Conservation (phyloP, 1,140 invertebrate species). For the Papilio aristodemus region DNA sequence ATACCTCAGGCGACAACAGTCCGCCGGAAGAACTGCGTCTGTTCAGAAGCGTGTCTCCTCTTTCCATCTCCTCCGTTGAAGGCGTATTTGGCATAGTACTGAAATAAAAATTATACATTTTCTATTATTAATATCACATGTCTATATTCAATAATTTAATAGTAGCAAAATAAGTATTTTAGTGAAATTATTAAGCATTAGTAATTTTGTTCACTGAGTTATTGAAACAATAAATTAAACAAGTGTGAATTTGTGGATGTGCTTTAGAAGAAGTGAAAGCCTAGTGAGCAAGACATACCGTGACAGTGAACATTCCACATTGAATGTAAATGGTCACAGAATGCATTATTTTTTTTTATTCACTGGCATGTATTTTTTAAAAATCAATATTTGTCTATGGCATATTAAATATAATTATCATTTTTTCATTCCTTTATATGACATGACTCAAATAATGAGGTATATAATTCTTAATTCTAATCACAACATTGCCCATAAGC, state of each 20-base stretch:
- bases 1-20: conserved; percentile 89
- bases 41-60: conserved; percentile 81
- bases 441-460: no score
- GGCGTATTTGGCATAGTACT: conserved; percentile 84
- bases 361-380: no score
- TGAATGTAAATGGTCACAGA: conserved; percentile 38
- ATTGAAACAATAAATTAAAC: not conserved
- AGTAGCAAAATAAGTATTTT: conserved; percentile 7
- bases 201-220: conserved; percentile 1
- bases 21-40: conserved; percentile 89
- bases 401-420: no score
- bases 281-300: conserved; percentile 19
- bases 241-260: conserved; percentile 1
- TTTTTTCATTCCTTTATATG: no score
- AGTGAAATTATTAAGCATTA: conserved; percentile 37
- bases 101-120: conserved; percentile 43
- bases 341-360: conserved; percentile 38
- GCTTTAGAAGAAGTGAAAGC: conserved; percentile 12
- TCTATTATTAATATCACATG: not conserved
- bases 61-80: conserved; percentile 86
- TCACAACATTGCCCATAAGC: no score
- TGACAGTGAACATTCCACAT: conserved; percentile 21
- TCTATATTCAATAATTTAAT: not conserved
- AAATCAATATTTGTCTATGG: no score
- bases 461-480: not conserved